These are phyloP conservation scores for Dufourea novaeangliae DNA, from an alignment of 1,140 invertebrate genomes.

Conservation along the genomic window DNA sequence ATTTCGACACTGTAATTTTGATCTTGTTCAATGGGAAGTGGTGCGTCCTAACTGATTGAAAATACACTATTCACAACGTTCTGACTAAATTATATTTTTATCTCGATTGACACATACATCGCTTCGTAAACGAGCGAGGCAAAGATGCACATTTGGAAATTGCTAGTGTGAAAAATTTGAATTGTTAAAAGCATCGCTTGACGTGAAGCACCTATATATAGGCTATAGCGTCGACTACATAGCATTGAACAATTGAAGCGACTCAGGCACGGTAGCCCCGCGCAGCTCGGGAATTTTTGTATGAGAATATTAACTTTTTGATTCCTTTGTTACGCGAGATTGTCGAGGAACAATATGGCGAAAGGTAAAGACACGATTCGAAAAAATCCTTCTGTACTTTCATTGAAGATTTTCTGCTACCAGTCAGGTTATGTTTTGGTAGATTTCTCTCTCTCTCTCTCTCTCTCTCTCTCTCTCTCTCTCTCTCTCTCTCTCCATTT, in stretches of 20 bases:
- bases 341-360: conserved; percentile 18
- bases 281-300: conserved; percentile 21
- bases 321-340: neutral
- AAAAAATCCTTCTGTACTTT: conserved; percentile 41
- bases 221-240: conserved; percentile 15
- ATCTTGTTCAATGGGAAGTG: neutral
- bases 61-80: neutral
- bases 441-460: conserved; percentile 48
- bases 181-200: conserved; percentile 17
- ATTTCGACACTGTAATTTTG: conserved; percentile 12
- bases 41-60: neutral
- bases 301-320: conserved; percentile 41
- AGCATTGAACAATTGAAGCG: neutral
- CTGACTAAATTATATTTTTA: neutral
- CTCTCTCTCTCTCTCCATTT: conserved; percentile 55
- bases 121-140: neutral
- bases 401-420: conserved; percentile 31
- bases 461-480: too few relatives aligned
- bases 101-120: neutral
- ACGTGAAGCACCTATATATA: neutral
- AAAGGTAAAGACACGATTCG: conserved; percentile 48
- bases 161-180: conserved; percentile 14
- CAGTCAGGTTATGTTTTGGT: conserved; percentile 62
- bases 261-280: neutral
- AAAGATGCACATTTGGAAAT: neutral